Evolutionary conservation across 2,113 vertebrate species (phyloP).

Genomic region (Synchiropus splendidus): DNA sequence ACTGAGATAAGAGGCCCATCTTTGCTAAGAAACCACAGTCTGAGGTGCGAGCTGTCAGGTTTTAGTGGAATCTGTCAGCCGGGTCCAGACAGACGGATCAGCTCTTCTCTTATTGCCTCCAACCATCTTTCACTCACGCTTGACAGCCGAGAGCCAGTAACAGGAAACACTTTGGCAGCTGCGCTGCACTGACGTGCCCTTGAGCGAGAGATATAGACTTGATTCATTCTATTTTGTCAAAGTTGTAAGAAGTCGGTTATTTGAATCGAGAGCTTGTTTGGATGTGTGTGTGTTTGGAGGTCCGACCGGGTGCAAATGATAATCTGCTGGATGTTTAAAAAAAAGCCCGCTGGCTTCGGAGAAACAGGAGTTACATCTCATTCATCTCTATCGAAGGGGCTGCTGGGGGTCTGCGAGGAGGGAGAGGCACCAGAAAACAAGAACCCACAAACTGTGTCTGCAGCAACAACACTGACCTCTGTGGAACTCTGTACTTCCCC

Average conservation of each 20-base stretch:
- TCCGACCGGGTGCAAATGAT: neutral
- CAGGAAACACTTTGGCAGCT: slow-evolving; percentile 45
- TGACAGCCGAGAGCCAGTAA: slow-evolving; percentile 36
- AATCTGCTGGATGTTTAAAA: neutral
- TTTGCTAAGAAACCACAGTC: neutral
- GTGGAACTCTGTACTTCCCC: neutral
- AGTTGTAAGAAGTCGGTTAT: too few relatives aligned
- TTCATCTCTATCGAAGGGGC: neutral
- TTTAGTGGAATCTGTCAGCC: slow-evolving; percentile 7
- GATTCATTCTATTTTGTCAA: too few relatives aligned
- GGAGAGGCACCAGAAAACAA: too few relatives aligned
- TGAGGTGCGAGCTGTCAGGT: slow-evolving; percentile 9
- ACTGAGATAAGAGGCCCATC: neutral
- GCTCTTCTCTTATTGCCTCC: slow-evolving; percentile 40
- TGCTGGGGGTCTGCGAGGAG: neutral
- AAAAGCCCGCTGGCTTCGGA: neutral
- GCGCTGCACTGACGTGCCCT: slow-evolving; percentile 18
- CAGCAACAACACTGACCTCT: slow-evolving; percentile 2
- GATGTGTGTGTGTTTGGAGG: slow-evolving; percentile 2
- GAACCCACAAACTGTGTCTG: neutral
- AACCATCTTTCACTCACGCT: slow-evolving; percentile 40
- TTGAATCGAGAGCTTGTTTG: neutral
- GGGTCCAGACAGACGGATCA: slow-evolving; percentile 13
- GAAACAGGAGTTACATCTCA: too few relatives aligned
- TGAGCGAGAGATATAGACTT: slow-evolving; percentile 20